These are phyloP conservation scores for Palythoa grandiflora DNA, from an alignment of 92 coral and sea anemone species.

Conservation along the genomic window DNA sequence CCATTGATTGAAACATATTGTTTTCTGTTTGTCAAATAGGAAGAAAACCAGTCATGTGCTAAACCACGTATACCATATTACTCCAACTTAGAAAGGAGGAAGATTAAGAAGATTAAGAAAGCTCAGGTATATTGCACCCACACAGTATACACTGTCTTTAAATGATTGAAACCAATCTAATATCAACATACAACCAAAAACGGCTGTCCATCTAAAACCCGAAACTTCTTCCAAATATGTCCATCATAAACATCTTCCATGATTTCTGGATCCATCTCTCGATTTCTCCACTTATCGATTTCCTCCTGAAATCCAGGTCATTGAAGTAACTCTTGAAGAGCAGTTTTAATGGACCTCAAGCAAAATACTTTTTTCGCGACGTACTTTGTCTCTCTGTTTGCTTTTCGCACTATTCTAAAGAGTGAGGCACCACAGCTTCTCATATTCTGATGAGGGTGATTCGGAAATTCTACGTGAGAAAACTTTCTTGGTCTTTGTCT, in stretches of 20 bases:
- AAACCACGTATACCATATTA: too few relatives aligned
- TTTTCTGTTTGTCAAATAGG: too few relatives aligned
- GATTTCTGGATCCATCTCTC: constrained; percentile 32
- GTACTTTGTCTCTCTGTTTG: background rate
- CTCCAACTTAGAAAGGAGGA: too few relatives aligned
- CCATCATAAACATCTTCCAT: constrained; percentile 55
- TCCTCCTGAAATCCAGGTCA: constrained; percentile 52
- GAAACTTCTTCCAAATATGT: constrained; percentile 32
- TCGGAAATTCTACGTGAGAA: constrained; percentile 27
- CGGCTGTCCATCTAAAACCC: constrained; percentile 38
- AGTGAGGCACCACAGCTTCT: constrained; percentile 44
- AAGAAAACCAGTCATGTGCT: too few relatives aligned
- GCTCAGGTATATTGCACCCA: constrained; percentile 43
- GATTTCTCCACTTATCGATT: constrained; percentile 41
- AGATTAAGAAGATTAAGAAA: constrained; percentile 57
- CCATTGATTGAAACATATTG: too few relatives aligned
- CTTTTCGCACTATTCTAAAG: background rate
- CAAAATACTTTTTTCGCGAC: constrained; percentile 55
- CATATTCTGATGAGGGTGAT: constrained; percentile 27
- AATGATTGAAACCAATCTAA: constrained; percentile 61
- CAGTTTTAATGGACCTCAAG: constrained; percentile 43
- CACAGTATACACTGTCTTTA: constrained; percentile 41
- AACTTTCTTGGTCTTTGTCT: too few relatives aligned
- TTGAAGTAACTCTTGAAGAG: constrained; percentile 18
- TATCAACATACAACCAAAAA: constrained; percentile 49